Conservation (phyloP, 2,797 vertebrate species). For the Rallus crepitans region DNA sequence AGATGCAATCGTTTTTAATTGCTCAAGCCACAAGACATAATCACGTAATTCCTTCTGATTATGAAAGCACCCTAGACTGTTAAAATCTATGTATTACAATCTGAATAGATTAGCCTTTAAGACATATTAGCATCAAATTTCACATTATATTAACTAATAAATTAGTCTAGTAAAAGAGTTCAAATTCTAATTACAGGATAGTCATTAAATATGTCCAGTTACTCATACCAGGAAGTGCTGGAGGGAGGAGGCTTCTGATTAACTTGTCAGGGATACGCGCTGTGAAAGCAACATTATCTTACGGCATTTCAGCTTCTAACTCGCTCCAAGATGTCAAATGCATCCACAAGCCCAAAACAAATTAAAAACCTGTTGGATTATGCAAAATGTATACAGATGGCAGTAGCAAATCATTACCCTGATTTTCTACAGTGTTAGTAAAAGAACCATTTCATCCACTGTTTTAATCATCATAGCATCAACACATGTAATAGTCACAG, state of each 20-base stretch:
- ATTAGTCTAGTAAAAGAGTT: conserved; percentile 35
- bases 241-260: neutral
- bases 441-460: neutral
- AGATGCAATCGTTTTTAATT: neutral
- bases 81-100: conserved; percentile 17
- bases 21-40: neutral
- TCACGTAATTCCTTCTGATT: conserved; percentile 13
- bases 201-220: conserved; percentile 1
- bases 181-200: neutral
- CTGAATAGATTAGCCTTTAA: conserved; percentile 40
- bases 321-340: neutral
- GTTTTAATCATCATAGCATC: neutral
- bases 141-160: conserved; percentile 26
- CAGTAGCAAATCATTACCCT: neutral
- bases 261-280: neutral
- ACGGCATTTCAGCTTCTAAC: neutral
- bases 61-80: neutral
- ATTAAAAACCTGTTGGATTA: neutral
- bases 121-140: conserved; percentile 36
- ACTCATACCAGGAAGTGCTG: neutral
- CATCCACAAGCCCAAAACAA: neutral
- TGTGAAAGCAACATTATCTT: neutral
- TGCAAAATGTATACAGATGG: neutral
- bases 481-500: neutral
- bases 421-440: neutral